Evolutionary conservation across 1,140 invertebrate species (phyloP), one percentile per base, ranked within the genome.

Genomic region (Parasteatoda tepidariorum): DNA sequence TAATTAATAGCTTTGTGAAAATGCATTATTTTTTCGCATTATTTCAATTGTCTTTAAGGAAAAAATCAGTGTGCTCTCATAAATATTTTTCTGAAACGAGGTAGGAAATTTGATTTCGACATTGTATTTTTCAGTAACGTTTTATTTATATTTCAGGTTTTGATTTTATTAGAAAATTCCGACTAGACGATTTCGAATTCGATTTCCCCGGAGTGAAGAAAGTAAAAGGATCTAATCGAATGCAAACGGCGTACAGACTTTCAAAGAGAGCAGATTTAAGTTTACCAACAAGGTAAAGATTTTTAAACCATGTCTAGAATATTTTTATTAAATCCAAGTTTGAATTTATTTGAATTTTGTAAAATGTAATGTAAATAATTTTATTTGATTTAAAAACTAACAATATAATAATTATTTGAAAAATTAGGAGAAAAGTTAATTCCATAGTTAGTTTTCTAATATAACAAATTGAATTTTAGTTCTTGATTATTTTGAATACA

Each of bases 231-330:
- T 94, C 94, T 0, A 93, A 92, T 88, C 88, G 91, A 11, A 89
- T 94, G 86, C 95, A 96, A 88, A 94, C 92, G 3, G 94, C 94
- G 0, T 96, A 94, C 87, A 90, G 94, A 84, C 89, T 96, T 28
- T 92, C 94, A 61, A 91, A 90, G 86, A 90, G 92, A 57, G 92
- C 93, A 11, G 92, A 95, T 88, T 88, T 95, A 31, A 92, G 92
- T 1, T 87, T 94, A 28, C 91, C 92, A 2, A 93, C 94, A 70
- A 92, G 91, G 94, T 94, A 89, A 89, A 24, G 22, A 2, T 15
- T 13, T 59, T 59, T 48, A 48, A 13, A 13, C n/a, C n/a, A n/a
- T n/a, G 7, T 55, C 41, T 30, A 7, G 7, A 7, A 9, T 48
- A 9, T 18, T 41, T 26, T 9, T 74, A 33, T 3, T 7, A 24